Evolutionary conservation across 1,140 invertebrate genomes (phyloP).

Genomic region (Bombus difficillimus): DNA sequence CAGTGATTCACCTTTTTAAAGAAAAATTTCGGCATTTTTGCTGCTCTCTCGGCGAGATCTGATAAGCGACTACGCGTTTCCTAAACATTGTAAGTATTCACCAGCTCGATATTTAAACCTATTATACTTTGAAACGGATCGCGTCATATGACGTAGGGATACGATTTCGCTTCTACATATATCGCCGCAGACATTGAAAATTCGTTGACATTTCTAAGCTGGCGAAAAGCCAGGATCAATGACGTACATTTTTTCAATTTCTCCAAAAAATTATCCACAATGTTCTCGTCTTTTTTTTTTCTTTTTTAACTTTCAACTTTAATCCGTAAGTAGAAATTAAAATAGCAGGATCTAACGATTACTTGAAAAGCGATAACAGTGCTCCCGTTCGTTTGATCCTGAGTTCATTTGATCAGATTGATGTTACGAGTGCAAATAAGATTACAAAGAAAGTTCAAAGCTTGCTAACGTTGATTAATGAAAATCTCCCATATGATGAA

Average conservation of each 20-base stretch:
- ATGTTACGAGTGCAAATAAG: background rate
- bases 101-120: constrained; percentile 62
- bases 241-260: constrained; percentile 3
- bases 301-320: background rate
- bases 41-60: constrained; percentile 14
- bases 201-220: constrained; percentile 28
- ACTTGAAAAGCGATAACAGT: background rate
- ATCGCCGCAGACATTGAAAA: constrained; percentile 12
- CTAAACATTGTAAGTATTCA: constrained; percentile 72
- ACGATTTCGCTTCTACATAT: constrained; percentile 34
- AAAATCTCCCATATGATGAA: constrained; percentile 44
- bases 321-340: background rate
- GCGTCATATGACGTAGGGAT: constrained; percentile 47
- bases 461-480: constrained; percentile 47
- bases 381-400: background rate
- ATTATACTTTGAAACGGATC: constrained; percentile 62
- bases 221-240: constrained; percentile 30
- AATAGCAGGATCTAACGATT: background rate
- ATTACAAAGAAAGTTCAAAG: constrained; percentile 2
- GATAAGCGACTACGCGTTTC: constrained; percentile 42
- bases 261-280: background rate
- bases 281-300: background rate
- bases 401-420: background rate
- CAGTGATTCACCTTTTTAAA: constrained; percentile 67
- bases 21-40: constrained; percentile 67